These are phyloP conservation scores for Cyphomyrus discorhynchus DNA, from an alignment of 2,113 vertebrate genomes.

Conservation along the genomic window DNA sequence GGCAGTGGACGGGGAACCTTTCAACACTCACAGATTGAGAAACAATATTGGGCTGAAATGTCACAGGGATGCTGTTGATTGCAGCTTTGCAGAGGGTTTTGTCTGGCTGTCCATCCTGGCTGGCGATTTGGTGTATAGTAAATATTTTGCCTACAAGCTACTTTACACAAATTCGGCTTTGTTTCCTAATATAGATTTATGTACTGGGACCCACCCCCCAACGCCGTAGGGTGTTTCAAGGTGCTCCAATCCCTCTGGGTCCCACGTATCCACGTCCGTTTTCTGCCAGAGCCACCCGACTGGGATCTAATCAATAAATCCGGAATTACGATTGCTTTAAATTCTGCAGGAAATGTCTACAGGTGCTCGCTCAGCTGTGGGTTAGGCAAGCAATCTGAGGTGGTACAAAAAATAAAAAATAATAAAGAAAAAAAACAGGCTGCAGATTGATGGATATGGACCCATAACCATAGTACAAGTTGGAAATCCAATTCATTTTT, in stretches of 20 bases:
- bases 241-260: neutral
- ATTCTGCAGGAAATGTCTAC: neutral
- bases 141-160: neutral
- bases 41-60: constrained; percentile 15
- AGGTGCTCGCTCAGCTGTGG: neutral
- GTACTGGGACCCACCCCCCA: neutral
- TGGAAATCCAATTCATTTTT: neutral
- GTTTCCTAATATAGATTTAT: neutral
- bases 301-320: neutral
- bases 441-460: neutral
- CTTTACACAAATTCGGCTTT: neutral
- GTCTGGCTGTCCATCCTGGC: neutral
- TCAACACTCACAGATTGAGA: constrained; percentile 8
- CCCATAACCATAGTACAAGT: neutral
- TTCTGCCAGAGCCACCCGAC: neutral
- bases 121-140: neutral
- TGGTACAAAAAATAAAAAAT: neutral
- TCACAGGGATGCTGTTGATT: neutral
- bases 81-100: neutral
- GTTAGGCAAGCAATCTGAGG: neutral
- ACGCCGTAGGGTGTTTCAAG: neutral
- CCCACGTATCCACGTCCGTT: neutral
- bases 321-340: neutral
- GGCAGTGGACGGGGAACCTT: neutral
- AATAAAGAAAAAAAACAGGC: neutral